Evolutionary conservation across 92 coral and sea anemone species (phyloP), one percentile per base, ranked within the genome.

Genomic region (Galaxea fascicularis): DNA sequence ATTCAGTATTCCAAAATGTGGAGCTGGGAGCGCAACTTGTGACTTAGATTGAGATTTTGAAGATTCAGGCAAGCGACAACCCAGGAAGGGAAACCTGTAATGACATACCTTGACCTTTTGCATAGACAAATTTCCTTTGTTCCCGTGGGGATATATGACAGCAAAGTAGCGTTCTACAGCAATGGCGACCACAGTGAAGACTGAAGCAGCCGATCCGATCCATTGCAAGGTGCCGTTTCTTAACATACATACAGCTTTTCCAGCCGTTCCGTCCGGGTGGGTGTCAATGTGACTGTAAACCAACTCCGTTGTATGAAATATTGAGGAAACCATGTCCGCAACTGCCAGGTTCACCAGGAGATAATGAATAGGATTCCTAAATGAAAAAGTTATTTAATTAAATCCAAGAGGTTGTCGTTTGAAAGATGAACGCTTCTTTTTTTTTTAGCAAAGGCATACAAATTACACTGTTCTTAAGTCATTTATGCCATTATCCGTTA

Each of bases 151-250:
- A 47, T 71, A 3, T 47, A 0, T 24, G 16, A 71, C 76, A 12
- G n/a, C 57, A 24, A 24, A 45, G 30, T 45, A 71, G 30, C 59
- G 76, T 24, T 71, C 76, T 7, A 71, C 17, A 10, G 76, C 76
- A 24, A 71, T 47, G 30, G 53, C 17, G 13, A 44, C 76, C 18
- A 71, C 18, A 44, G 57, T 45, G 16, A 45, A 22, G 30, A 26
- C 9, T 8, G 76, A 71, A 0, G 31, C 45, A 10, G 30, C 20
- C 1, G 76, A 57, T 4, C 76, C 76, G 18, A 71, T 13, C 58
- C 57, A 71, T 24, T 47, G 31, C 14, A 71, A 9, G 4, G 30
- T 0, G 9, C 31, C 51, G 16, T 3, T 0, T 71, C n/a, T 21
- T 3, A 67, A 0, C 10, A 67, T 0, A 15, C 57, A 71, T 0